These are phyloP conservation scores for Drosophila ambigua DNA, from an alignment of 1,140 invertebrate species.

Conservation along the genomic window DNA sequence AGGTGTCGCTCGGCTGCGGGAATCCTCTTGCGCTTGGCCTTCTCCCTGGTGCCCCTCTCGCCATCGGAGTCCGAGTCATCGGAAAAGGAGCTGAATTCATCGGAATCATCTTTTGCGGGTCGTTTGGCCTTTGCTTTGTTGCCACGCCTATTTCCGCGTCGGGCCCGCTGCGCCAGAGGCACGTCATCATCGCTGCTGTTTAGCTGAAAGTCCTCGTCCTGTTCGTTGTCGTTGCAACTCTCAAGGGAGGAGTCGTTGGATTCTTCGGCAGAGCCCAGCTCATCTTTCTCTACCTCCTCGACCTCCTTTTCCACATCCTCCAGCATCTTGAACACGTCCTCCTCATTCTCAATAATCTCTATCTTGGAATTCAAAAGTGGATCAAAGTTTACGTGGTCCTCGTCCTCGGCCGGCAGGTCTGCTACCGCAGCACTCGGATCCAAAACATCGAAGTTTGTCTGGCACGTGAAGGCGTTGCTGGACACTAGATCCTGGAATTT, in stretches of 20 bases:
- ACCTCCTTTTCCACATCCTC: constrained; percentile 76
- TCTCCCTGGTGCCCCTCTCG: constrained; percentile 28
- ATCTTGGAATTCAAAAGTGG: constrained; percentile 76
- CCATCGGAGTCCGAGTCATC: constrained; percentile 44
- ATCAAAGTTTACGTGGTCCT: constrained; percentile 74
- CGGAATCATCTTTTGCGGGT: constrained; percentile 29
- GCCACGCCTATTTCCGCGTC: constrained; percentile 6
- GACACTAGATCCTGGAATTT: constrained; percentile 77
- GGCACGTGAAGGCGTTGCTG: constrained; percentile 59
- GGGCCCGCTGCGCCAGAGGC: constrained; percentile 62
- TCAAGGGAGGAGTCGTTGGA: constrained; percentile 45
- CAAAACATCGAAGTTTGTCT: constrained; percentile 57
- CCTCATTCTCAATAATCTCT: constrained; percentile 76
- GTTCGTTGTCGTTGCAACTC: constrained; percentile 52
- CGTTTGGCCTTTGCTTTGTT: constrained; percentile 41
- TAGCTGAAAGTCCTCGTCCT: constrained; percentile 50
- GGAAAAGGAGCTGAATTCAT: constrained; percentile 49
- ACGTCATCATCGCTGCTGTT: constrained; percentile 74
- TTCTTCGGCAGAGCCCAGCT: constrained; percentile 18
- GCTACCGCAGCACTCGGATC: constrained; percentile 41
- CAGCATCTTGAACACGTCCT: constrained; percentile 80
- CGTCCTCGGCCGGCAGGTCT: constrained; percentile 54
- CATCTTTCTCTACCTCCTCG: constrained; percentile 54
- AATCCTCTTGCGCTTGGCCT: constrained; percentile 67
- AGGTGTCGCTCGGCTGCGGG: constrained; percentile 59